phyloP scores from a whole-genome alignment of 2,113 vertebrate genomes.

The Brachyhypopomus occidentalis region DNA sequence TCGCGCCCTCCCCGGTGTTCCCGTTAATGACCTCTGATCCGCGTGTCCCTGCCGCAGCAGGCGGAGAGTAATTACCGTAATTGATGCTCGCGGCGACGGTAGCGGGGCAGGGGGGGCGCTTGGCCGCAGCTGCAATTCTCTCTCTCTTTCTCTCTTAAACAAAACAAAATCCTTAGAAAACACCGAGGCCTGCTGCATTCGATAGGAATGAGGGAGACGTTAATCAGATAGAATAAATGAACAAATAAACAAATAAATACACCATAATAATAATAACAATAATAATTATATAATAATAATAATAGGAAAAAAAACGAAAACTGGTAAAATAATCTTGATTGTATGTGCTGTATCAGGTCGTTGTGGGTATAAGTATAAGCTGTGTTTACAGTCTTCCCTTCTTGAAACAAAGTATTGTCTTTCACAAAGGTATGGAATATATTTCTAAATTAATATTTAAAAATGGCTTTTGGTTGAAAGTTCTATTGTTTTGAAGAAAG shows the following conservation, averaged over 20 bases:
- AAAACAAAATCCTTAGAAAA: slow-evolving; percentile 18
- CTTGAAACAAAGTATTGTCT: too few relatives aligned
- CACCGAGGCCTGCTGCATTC: slow-evolving; percentile 21
- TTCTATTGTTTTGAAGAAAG: too few relatives aligned
- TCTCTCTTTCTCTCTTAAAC: neutral
- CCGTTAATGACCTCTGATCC: slow-evolving; percentile 58
- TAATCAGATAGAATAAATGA: neutral
- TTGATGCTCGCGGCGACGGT: slow-evolving; percentile 58
- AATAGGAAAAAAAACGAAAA: too few relatives aligned
- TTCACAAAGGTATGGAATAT: too few relatives aligned
- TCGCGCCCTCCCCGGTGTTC: slow-evolving; percentile 49
- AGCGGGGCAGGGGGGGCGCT: slow-evolving; percentile 24
- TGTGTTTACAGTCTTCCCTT: too few relatives aligned
- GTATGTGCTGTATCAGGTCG: too few relatives aligned
- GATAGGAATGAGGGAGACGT: neutral
- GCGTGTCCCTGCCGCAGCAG: slow-evolving; percentile 54
- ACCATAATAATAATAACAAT: too few relatives aligned
- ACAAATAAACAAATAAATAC: too few relatives aligned
- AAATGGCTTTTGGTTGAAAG: neutral
- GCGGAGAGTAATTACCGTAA: slow-evolving; percentile 60
- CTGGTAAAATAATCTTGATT: too few relatives aligned
- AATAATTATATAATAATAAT: too few relatives aligned
- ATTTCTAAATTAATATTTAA: neutral
- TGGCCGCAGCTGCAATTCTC: slow-evolving; percentile 82
- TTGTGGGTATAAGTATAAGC: too few relatives aligned